Conservation (phyloP, 2,888 invertebrate genomes). For the Phorcus lineatus region DNA sequence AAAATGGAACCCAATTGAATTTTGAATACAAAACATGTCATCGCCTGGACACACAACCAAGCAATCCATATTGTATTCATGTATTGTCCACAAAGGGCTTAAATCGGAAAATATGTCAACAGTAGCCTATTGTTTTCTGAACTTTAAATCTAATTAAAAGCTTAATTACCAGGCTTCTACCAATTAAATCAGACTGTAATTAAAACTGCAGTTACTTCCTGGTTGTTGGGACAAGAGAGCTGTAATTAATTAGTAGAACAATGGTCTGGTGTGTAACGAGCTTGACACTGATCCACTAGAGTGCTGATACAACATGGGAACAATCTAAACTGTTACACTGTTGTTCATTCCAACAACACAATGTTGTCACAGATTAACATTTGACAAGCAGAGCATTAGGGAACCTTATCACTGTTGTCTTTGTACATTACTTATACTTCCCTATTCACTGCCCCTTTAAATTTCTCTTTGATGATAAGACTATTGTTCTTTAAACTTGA, state of each 20-base stretch:
- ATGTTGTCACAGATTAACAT: no score
- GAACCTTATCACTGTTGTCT: no score
- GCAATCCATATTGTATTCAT: neutral
- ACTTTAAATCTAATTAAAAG: neutral
- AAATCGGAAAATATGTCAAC: neutral
- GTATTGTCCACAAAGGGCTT: neutral
- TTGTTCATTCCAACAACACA: neutral
- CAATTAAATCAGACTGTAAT: neutral
- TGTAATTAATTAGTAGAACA: neutral
- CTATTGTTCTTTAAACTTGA: no score
- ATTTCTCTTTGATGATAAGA: no score
- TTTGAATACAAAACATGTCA: neutral
- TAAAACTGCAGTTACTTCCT: neutral
- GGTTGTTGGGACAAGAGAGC: neutral
- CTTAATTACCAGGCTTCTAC: neutral
- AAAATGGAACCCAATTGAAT: no score
- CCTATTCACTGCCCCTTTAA: no score
- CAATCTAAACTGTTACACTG: neutral
- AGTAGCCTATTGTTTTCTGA: slow-evolving; percentile 3
- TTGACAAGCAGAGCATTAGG: no score
- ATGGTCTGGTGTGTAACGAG: neutral
- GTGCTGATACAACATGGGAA: neutral
- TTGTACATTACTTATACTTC: no score
- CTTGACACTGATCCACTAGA: neutral
- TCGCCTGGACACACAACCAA: neutral